A percentile compares a stretch with the other conserved stretches of the same genome.
phyloP scores from a whole-genome alignment of 2,888 invertebrate genomes.

The Cantharis rustica region DNA sequence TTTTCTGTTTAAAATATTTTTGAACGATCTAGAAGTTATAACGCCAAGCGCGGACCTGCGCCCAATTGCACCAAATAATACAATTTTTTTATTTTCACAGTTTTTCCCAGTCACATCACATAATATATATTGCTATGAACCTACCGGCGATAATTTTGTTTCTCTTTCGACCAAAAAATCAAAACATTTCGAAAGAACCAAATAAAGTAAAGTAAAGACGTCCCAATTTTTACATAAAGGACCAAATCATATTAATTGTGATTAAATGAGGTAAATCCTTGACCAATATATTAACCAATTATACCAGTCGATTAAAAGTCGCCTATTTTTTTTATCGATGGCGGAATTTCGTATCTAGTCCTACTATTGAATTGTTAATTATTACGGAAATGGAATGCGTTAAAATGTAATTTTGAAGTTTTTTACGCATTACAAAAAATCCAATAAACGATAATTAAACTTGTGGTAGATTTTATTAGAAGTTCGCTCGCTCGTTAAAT shows the following conservation, averaged over 20 bases:
- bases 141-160: too few species aligned
- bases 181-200: not conserved
- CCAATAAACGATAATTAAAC: conserved; percentile 1
- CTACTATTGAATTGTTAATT: not conserved
- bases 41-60: too few species aligned
- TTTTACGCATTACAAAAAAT: not conserved
- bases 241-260: not conserved
- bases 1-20: too few species aligned
- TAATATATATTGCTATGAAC: too few species aligned
- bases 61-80: too few species aligned
- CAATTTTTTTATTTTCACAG: too few species aligned
- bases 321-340: not conserved
- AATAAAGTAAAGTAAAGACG: not conserved
- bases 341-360: not conserved
- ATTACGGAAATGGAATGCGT: not conserved
- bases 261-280: not conserved
- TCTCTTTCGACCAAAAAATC: not conserved
- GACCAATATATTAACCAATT: not conserved
- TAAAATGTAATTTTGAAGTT: not conserved
- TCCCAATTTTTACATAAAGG: not conserved
- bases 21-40: too few species aligned
- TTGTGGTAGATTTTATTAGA: not conserved
- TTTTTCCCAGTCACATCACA: too few species aligned
- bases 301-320: not conserved
- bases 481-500: conserved; percentile 33